These are phyloP conservation scores for Xenentodon cancila DNA, from an alignment of 2,797 vertebrate species.

Conservation along the genomic window DNA sequence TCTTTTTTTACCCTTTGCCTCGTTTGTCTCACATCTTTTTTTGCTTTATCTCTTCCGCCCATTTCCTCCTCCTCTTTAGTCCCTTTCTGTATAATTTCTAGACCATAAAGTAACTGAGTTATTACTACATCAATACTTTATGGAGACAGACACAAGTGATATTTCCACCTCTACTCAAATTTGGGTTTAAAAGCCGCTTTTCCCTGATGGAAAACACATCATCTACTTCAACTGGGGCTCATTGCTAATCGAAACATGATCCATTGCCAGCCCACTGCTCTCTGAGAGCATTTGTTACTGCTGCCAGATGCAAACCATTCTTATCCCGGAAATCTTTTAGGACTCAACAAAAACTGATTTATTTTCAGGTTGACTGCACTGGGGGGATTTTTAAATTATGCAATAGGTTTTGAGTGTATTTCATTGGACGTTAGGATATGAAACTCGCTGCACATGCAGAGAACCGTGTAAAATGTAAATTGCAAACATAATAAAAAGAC, in stretches of 20 bases:
- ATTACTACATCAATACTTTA: constrained; percentile 71
- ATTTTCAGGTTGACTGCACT: constrained; percentile 41
- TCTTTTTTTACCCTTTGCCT: constrained; percentile 11
- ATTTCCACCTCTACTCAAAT: constrained; percentile 59
- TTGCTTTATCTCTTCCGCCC: constrained; percentile 29
- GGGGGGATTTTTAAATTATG: constrained; percentile 42
- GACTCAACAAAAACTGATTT: constrained; percentile 49
- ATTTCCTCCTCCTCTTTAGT: constrained; percentile 11
- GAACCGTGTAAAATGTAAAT: constrained; percentile 35
- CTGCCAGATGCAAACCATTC: constrained; percentile 27
- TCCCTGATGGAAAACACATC: constrained; percentile 61
- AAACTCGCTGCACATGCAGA: background rate
- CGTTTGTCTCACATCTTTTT: constrained; percentile 16
- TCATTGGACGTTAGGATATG: constrained; percentile 23
- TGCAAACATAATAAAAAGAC: constrained; percentile 20
- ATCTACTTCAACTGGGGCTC: constrained; percentile 31
- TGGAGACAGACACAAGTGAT: constrained; percentile 69
- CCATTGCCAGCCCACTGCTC: constrained; percentile 38
- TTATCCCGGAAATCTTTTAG: constrained; percentile 48
- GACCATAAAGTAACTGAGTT: constrained; percentile 72
- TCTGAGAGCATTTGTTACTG: constrained; percentile 36
- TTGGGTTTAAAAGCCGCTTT: constrained; percentile 66
- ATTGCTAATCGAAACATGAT: constrained; percentile 60
- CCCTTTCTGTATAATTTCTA: constrained; percentile 58
- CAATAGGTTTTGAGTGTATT: constrained; percentile 28